Conservation (phyloP, 2,888 invertebrate genomes). For the Yponomeuta cagnagella region DNA sequence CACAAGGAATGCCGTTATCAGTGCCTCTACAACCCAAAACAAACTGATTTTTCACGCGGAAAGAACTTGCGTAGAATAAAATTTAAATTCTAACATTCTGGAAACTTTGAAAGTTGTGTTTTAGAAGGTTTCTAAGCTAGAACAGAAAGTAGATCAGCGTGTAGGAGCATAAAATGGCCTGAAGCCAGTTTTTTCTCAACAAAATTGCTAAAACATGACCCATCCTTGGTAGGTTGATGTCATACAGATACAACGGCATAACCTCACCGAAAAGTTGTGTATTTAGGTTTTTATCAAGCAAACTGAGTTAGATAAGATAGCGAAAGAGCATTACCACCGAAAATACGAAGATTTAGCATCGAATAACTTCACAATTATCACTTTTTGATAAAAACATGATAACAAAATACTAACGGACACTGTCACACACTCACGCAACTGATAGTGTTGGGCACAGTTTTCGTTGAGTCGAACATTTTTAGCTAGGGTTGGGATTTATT, state of each 20-base stretch:
- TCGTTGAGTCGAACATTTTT: not conserved
- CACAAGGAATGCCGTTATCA: not conserved
- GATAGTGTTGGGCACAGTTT: slow-evolving; percentile 43
- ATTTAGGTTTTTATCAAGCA: slow-evolving; percentile 36
- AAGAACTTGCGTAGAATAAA: not conserved
- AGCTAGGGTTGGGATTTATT: slow-evolving; percentile 21
- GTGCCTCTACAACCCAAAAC: not conserved
- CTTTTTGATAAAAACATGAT: slow-evolving; percentile 73
- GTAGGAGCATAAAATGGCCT: slow-evolving; percentile 15
- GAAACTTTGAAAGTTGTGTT: not conserved
- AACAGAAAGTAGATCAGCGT: slow-evolving; percentile 3
- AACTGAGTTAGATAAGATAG: slow-evolving; percentile 55
- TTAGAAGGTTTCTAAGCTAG: too few species aligned
- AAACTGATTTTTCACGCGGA: not conserved
- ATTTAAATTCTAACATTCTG: not conserved
- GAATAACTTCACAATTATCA: slow-evolving; percentile 62
- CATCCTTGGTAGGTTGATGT: slow-evolving; percentile 19
- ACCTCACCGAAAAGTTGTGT: slow-evolving; percentile 52
- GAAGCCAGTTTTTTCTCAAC: slow-evolving; percentile 38
- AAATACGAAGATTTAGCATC: slow-evolving; percentile 53
- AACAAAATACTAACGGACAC: slow-evolving; percentile 50
- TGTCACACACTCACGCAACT: slow-evolving; percentile 22
- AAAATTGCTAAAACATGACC: slow-evolving; percentile 62
- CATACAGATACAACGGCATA: slow-evolving; percentile 30
- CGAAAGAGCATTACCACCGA: slow-evolving; percentile 60